Evolutionary conservation across 2,888 invertebrate genomes (phyloP).

Genomic region (Aethes cnicana): DNA sequence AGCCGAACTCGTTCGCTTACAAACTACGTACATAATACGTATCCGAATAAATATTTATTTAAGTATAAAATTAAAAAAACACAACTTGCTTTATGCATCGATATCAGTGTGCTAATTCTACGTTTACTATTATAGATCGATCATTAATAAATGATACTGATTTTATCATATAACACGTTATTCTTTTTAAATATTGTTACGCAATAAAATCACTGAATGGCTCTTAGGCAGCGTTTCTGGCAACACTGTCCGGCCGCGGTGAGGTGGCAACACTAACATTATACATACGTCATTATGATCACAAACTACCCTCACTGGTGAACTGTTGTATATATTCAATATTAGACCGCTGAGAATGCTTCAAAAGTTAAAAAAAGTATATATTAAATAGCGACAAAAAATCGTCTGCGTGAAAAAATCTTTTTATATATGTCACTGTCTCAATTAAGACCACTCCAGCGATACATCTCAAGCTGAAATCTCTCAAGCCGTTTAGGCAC

Average conservation of each 20-base stretch:
- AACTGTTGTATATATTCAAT: conserved; percentile 30
- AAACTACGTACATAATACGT: conserved; percentile 65
- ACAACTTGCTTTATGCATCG: conserved; percentile 70
- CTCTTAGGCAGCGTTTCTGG: conserved; percentile 30
- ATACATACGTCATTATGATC: conserved; percentile 48
- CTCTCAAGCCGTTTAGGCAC: no score
- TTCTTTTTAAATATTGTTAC: conserved; percentile 25
- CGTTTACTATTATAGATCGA: conserved; percentile 41
- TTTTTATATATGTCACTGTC: no score
- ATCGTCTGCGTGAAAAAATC: no score
- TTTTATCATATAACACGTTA: conserved; percentile 30
- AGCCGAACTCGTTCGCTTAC: conserved; percentile 43
- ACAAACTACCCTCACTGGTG: conserved; percentile 44
- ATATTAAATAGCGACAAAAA: no score
- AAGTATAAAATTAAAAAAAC: conserved; percentile 79
- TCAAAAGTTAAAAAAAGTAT: no score
- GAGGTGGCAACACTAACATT: conserved; percentile 16
- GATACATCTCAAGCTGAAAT: no score
- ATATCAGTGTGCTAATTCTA: conserved; percentile 58
- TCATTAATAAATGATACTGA: conserved; percentile 28
- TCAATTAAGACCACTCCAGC: no score
- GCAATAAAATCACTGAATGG: conserved; percentile 28
- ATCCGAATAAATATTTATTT: conserved; percentile 72
- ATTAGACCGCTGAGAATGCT: conserved; percentile 1
- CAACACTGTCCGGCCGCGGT: conserved; percentile 21